Percentiles rank a stretch among this genome's conserved stretches.
These are phyloP conservation scores for Orchesella flavescens DNA, from an alignment of 2,888 invertebrate species.

Conservation along the genomic window DNA sequence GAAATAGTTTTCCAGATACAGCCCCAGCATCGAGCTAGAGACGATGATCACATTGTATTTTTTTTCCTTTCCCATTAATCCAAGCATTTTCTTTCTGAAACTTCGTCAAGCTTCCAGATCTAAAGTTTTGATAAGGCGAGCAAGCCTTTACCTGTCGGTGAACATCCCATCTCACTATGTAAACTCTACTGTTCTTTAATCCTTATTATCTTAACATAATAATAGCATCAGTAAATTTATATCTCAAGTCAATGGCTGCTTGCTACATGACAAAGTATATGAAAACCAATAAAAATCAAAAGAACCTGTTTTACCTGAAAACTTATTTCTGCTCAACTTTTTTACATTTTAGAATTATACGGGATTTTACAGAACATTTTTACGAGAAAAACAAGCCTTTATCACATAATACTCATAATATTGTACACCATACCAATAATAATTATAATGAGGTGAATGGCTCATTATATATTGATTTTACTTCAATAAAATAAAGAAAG, in stretches of 20 bases:
- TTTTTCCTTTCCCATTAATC: too few species aligned
- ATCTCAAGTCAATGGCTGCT: neutral
- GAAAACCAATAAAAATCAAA: slow-evolving; percentile 45
- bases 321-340: slow-evolving; percentile 31
- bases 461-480: neutral
- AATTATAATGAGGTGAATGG: slow-evolving; percentile 53
- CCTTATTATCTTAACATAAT: neutral
- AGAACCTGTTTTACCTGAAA: slow-evolving; percentile 54
- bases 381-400: slow-evolving; percentile 22
- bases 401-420: slow-evolving; percentile 35
- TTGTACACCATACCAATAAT: slow-evolving; percentile 25
- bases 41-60: too few species aligned
- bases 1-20: too few species aligned
- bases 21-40: too few species aligned
- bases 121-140: too few species aligned
- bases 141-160: too few species aligned
- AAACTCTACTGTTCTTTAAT: neutral
- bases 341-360: slow-evolving; percentile 25
- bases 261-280: neutral
- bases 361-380: slow-evolving; percentile 5
- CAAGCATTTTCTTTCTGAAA: too few species aligned
- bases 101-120: too few species aligned
- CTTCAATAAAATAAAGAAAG: too few species aligned
- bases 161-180: too few species aligned
- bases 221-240: slow-evolving; percentile 8